phyloP scores from a whole-genome alignment of 2,888 invertebrate genomes.

The Nowickia ferox region DNA sequence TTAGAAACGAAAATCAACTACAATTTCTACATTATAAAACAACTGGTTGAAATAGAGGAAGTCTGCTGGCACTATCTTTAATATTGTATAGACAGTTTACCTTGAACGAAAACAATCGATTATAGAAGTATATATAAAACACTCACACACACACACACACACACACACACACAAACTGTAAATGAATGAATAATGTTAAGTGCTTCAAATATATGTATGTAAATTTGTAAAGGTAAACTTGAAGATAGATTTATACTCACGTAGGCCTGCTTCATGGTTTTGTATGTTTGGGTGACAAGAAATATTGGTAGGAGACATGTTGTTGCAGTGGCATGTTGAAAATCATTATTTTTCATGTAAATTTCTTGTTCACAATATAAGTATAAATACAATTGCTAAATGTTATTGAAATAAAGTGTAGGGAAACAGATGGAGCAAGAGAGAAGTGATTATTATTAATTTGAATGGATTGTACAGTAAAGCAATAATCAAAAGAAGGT shows the following conservation, averaged over 20 bases:
- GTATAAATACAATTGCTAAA: slow-evolving; percentile 16
- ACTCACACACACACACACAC: not conserved
- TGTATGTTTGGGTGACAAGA: slow-evolving; percentile 22
- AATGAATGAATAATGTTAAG: slow-evolving; percentile 42
- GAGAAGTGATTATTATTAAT: not conserved
- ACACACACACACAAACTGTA: not conserved
- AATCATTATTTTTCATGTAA: slow-evolving; percentile 46
- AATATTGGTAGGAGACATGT: slow-evolving; percentile 17
- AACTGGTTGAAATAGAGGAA: not conserved
- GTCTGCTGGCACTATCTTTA: slow-evolving; percentile 5
- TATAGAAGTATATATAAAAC: slow-evolving; percentile 1
- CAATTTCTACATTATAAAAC: slow-evolving; percentile 12
- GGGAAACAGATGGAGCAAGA: not conserved
- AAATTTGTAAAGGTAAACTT: slow-evolving; percentile 39
- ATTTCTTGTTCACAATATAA: slow-evolving; percentile 54
- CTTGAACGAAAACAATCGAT: slow-evolving; percentile 56
- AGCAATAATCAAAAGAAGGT: not conserved
- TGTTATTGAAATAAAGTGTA: slow-evolving; percentile 31
- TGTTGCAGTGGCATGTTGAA: slow-evolving; percentile 45
- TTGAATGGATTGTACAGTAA: not conserved
- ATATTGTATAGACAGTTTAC: slow-evolving; percentile 39
- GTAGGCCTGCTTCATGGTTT: slow-evolving; percentile 34
- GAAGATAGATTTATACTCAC: slow-evolving; percentile 35
- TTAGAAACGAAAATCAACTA: slow-evolving; percentile 13
- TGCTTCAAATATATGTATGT: slow-evolving; percentile 22